Evolutionary conservation across 2,113 vertebrate species (phyloP).

Genomic region (Datnioides undecimradiatus): DNA sequence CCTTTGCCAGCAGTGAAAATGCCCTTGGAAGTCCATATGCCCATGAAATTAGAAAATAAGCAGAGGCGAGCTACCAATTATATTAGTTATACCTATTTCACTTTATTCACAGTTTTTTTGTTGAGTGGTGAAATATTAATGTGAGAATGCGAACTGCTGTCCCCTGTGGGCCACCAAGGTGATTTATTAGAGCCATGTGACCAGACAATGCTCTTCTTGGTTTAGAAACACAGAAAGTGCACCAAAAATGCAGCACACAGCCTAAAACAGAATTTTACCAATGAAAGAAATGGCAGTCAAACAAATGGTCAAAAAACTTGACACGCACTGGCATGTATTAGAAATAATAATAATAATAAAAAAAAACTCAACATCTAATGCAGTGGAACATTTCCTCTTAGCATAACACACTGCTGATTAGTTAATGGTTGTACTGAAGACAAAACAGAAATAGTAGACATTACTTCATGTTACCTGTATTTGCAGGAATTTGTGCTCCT

Average conservation of each 20-base stretch:
- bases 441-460: no score
- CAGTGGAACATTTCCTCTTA: no score
- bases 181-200: slow-evolving; percentile 56
- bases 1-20: slow-evolving; percentile 27
- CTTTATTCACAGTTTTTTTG: slow-evolving; percentile 59
- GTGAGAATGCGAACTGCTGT: slow-evolving; percentile 51
- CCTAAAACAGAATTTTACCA: background rate
- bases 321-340: no score
- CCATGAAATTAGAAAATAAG: slow-evolving; percentile 48
- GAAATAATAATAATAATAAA: no score
- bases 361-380: no score
- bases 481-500: background rate
- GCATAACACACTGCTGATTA: no score
- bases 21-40: slow-evolving; percentile 39
- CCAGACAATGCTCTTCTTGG: slow-evolving; percentile 23
- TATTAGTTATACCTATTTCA: slow-evolving; percentile 54
- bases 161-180: slow-evolving; percentile 51
- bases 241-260: slow-evolving; percentile 20
- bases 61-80: slow-evolving; percentile 28
- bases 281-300: slow-evolving; percentile 1
- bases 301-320: no score
- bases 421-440: no score
- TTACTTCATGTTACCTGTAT: background rate
- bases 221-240: slow-evolving; percentile 27
- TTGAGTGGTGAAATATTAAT: slow-evolving; percentile 63